Evolutionary conservation across 1,140 invertebrate genomes (phyloP).

Genomic region (Eubasilissa regina): DNA sequence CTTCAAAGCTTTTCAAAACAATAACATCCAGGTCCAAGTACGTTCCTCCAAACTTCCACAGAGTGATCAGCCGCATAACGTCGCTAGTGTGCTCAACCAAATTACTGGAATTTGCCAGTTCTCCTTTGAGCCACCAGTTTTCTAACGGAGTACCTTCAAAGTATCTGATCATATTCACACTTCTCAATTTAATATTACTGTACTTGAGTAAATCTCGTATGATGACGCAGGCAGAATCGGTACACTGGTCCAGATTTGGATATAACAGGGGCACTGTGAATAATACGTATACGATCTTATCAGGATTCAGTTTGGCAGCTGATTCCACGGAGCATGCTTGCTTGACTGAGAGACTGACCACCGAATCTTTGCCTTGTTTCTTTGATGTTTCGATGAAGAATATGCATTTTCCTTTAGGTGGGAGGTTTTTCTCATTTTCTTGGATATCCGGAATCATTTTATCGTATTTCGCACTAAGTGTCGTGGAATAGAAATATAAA

Average conservation of each 20-base stretch:
- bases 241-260: background rate
- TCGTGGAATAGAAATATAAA: too few relatives aligned
- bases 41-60: slow-evolving; percentile 77
- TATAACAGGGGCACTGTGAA: slow-evolving; percentile 64
- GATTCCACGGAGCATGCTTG: slow-evolving; percentile 77
- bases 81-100: slow-evolving; percentile 71
- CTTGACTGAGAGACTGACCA: slow-evolving; percentile 64
- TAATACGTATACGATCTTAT: slow-evolving; percentile 69
- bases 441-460: background rate
- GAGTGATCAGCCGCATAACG: slow-evolving; percentile 71
- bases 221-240: slow-evolving; percentile 39
- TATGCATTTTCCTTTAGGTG: slow-evolving; percentile 62
- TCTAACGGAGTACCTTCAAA: slow-evolving; percentile 70
- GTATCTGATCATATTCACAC: slow-evolving; percentile 63
- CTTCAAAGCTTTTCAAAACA: slow-evolving; percentile 75
- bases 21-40: slow-evolving; percentile 83
- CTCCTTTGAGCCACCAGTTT: slow-evolving; percentile 67
- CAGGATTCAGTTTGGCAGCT: slow-evolving; percentile 72
- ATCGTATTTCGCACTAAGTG: background rate
- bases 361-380: background rate
- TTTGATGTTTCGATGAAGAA: slow-evolving; percentile 77
- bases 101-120: slow-evolving; percentile 68
- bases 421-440: too few relatives aligned
- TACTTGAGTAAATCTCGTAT: slow-evolving; percentile 64
- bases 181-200: slow-evolving; percentile 65